Percentiles rank a stretch among this genome's conserved stretches.
Evolutionary conservation across 2,888 invertebrate species (phyloP).

Genomic region (Tethea ocularis): DNA sequence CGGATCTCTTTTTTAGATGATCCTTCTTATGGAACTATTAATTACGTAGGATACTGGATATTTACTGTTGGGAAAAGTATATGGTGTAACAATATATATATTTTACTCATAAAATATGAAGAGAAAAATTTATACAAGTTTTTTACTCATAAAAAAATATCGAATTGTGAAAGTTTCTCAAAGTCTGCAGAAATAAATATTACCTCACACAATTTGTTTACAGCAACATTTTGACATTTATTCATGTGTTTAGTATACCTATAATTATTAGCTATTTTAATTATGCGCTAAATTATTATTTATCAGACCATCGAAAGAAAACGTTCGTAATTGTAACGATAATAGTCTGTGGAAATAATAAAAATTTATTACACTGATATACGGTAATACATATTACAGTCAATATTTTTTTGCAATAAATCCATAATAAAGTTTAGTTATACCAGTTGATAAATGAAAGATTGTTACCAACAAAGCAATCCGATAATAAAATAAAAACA

Average conservation of each 20-base stretch:
- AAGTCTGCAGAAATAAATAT: background rate
- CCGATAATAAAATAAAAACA: conserved; percentile 61
- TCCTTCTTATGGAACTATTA: background rate
- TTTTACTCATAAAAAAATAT: too few species aligned
- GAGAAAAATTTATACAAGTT: too few species aligned
- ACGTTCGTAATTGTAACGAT: conserved; percentile 31
- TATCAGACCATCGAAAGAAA: conserved; percentile 24
- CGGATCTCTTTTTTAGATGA: conserved; percentile 12
- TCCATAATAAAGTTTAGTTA: background rate
- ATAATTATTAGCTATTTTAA: conserved; percentile 18
- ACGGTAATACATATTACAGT: conserved; percentile 17
- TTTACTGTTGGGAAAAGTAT: too few species aligned
- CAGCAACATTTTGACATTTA: conserved; percentile 5
- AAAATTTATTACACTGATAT: conserved; percentile 31
- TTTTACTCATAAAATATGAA: too few species aligned
- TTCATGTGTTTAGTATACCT: conserved; percentile 8
- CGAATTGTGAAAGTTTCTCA: background rate
- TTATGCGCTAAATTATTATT: conserved; percentile 24
- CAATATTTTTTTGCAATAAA: too few species aligned
- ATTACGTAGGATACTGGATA: background rate
- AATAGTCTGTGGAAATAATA: conserved; percentile 32
- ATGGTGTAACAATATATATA: too few species aligned
- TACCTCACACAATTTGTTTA: background rate
- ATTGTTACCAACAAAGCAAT: conserved; percentile 43
- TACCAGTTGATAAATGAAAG: background rate